Percentiles rank a stretch among this genome's conserved stretches.
Evolutionary conservation across 2,113 vertebrate genomes (phyloP).

Genomic region (Gila orcuttii): DNA sequence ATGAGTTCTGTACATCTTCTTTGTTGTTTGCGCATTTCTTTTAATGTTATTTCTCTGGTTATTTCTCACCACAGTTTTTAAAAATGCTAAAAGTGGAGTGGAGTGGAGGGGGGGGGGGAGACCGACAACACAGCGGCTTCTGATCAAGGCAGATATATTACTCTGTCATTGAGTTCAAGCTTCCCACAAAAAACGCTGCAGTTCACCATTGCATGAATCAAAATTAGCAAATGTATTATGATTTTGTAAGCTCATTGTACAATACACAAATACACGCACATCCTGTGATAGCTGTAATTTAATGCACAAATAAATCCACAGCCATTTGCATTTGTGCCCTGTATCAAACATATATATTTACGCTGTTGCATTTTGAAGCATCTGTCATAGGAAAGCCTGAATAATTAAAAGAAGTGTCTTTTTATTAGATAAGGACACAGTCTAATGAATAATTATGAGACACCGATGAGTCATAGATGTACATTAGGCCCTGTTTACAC

Average conservation of each 20-base stretch:
- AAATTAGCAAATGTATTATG: neutral
- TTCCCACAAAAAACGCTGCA: neutral
- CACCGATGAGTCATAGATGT: too few species aligned
- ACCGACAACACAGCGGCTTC: neutral
- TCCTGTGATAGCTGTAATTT: neutral
- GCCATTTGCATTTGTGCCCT: neutral
- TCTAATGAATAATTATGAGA: too few species aligned
- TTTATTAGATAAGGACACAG: neutral
- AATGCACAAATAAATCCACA: neutral
- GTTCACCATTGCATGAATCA: neutral
- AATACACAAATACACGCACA: neutral
- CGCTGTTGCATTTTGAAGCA: neutral
- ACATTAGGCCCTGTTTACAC: too few species aligned
- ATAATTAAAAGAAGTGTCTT: neutral
- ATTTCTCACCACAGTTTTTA: neutral
- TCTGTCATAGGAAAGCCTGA: neutral
- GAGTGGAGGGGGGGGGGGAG: neutral
- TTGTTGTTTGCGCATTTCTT: neutral
- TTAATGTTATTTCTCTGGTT: neutral
- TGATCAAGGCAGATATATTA: neutral
- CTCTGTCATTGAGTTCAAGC: neutral
- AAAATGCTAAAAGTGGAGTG: neutral
- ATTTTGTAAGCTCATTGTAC: too few species aligned
- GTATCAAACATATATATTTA: neutral
- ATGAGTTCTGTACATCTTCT: constrained; percentile 57